Conservation (phyloP, 2,113 vertebrate genomes). For the Nanger granti region DNA sequence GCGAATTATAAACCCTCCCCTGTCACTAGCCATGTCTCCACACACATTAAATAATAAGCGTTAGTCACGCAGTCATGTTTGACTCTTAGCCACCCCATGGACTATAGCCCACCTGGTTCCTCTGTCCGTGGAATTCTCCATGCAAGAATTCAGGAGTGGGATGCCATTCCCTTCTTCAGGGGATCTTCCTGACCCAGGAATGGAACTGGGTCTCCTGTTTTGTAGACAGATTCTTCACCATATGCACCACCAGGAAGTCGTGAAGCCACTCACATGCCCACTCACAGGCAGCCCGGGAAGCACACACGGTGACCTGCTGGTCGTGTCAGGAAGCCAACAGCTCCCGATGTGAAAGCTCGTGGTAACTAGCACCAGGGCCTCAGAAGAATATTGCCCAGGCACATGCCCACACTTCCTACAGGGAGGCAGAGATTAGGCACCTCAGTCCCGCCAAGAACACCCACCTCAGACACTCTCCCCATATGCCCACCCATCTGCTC, state of each 20-base stretch:
- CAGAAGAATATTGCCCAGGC: not conserved
- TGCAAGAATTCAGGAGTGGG: not conserved
- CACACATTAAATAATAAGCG: not conserved
- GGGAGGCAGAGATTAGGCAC: not conserved
- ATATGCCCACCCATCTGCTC: not conserved
- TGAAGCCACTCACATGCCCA: not conserved
- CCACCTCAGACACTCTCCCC: not conserved
- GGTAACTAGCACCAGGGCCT: not conserved
- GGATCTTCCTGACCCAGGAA: not conserved
- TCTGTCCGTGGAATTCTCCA: not conserved
- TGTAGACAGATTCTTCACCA: not conserved
- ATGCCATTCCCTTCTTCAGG: not conserved
- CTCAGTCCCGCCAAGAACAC: not conserved
- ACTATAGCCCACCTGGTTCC: not conserved
- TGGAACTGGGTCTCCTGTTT: not conserved
- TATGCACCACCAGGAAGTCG: not conserved
- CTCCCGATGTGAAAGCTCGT: not conserved
- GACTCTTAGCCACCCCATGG: not conserved
- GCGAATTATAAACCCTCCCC: not conserved
- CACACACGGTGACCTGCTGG: not conserved
- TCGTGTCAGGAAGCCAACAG: not conserved
- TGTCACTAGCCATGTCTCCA: not conserved
- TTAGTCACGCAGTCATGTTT: not conserved
- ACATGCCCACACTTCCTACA: not conserved
- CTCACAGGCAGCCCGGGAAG: not conserved